Base-by-base conservation (phyloP, 2,888 invertebrate genomes). In the Phyto melanocephala region DNA sequence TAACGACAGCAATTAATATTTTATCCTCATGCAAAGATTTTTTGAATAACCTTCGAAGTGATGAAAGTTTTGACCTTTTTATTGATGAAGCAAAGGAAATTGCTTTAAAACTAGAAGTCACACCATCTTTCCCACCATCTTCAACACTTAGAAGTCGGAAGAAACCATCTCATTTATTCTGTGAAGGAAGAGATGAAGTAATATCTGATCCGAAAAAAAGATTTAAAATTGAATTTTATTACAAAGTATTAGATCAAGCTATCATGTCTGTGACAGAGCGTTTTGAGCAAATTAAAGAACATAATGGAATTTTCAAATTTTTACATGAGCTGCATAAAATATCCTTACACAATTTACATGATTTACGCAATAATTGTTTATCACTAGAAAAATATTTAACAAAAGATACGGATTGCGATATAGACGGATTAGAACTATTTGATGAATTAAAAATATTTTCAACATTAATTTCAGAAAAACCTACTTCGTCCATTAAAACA, bases 211-310 rank as follows among this genome's bases (percentile, higher is more conserved):
- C 65, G 20, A 47, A 75, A 75, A 22, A 33, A 28, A 65, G 2
- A 40, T 65, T 65, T 56, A 65, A 56, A 56, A 37, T 75, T 28
- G 56, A 75, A 56, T 75, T 75, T 56, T 65, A 42, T 40, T 65
- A 33, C 42, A 75, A 75, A 65, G n/a, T 75, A 10, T 28, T 63
- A 11, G 63, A 75, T 35, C 63, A 65, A n/a, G 54, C 52, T 20
- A 52, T 75, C 52, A n/a, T 15, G 22, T 63, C 52, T 33, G 17
- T 75, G 17, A 47, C 42, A 15, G 65, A 65, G 45, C 22, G 65
- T 22, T 42, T 65, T 65, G 65, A 65, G 17, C 65, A 20, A 54
- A 71, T 54, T 45, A 37, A n/a, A 24, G 20, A 56, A 22, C 62
- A 74, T 28, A 62, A 62, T 62, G 15, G 47, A 37, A 62, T 62